Evolutionary conservation across 1,140 invertebrate genomes (phyloP).

Genomic region (Alviniconcha marisindica): DNA sequence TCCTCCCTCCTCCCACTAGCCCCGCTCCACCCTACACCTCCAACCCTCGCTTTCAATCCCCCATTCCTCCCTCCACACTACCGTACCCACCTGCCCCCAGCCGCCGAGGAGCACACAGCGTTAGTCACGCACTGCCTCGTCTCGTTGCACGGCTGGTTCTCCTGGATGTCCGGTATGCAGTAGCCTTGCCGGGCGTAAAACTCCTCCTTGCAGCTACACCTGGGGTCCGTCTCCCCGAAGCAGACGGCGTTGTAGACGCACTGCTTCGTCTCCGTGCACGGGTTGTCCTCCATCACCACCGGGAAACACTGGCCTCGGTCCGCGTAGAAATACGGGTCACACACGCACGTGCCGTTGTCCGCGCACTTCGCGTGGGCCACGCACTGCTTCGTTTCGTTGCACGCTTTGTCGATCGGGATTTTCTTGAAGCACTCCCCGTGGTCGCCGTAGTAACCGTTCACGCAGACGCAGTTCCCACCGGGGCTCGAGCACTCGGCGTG

Average conservation of each 20-base stretch:
- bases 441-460: conserved; percentile 34
- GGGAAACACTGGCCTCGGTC: background rate
- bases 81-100: background rate
- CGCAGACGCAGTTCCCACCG: conserved; percentile 13
- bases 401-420: background rate
- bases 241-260: conserved; percentile 43
- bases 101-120: conserved; percentile 19
- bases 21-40: too few species aligned
- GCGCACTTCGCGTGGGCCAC: conserved; percentile 30
- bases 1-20: too few species aligned
- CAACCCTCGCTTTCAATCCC: too few species aligned
- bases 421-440: conserved; percentile 18
- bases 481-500: conserved; percentile 25
- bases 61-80: too few species aligned
- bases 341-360: conserved; percentile 21
- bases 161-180: conserved; percentile 31
- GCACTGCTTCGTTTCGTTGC: conserved; percentile 38
- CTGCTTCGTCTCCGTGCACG: conserved; percentile 31
- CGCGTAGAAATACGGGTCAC: conserved; percentile 26
- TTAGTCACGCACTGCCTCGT: conserved; percentile 39
- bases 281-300: background rate
- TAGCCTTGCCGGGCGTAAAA: conserved; percentile 36
- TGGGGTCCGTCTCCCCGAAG: background rate
- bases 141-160: conserved; percentile 22
- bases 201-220: conserved; percentile 41